Base-by-base conservation (phyloP, 2,888 invertebrate species). In the Colletes collaris region DNA sequence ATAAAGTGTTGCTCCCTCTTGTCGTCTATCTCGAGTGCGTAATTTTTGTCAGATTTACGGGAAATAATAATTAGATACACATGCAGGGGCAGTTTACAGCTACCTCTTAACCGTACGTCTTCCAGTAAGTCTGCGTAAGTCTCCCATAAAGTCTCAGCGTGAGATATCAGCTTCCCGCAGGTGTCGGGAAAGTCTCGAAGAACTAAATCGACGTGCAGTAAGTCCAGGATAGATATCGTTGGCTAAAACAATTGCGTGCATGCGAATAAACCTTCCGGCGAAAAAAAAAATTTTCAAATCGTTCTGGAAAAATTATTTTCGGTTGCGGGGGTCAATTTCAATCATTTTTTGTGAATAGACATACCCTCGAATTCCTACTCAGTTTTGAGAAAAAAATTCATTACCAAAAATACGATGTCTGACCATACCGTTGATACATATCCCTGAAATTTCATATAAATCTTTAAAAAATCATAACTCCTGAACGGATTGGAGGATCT, bases 161-260 rank as follows among this genome's bases (percentile, higher is more conserved):
- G 72, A 73, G 76, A 76, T 84, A 84, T 84, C 83, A 85, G 82
- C 73, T 76, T 70, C 82, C 56, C 73, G 76, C 85, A 84, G 85
- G 76, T 84, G 75, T 75, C 84, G 78, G 58, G 76, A 73, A 70
- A 62, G 37, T 37, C 46, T 50, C 35, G 50, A 44, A 49, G 37
- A 73, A 65, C 83, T 79, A 65, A 76, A 79, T 82, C 70, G 80
- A 66, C 66, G 53, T 58, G 46, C 73, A 46, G 50, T 46, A 76
- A 83, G 69, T 83, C 80, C 68, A 65, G 64, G 59, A 50, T 74
- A 67, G 80, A 70, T 80, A 80, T 73, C 79, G 35, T 49, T 55
- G 68, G 37, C 40, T 73, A 16, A 72, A 79, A 79, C 73, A 80
- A 65, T 72, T 16, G 44, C 19, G 40, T 62, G 52, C 73, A 40